Conservation (phyloP, 2,113 vertebrate species). For the Varanus komodoensis region DNA sequence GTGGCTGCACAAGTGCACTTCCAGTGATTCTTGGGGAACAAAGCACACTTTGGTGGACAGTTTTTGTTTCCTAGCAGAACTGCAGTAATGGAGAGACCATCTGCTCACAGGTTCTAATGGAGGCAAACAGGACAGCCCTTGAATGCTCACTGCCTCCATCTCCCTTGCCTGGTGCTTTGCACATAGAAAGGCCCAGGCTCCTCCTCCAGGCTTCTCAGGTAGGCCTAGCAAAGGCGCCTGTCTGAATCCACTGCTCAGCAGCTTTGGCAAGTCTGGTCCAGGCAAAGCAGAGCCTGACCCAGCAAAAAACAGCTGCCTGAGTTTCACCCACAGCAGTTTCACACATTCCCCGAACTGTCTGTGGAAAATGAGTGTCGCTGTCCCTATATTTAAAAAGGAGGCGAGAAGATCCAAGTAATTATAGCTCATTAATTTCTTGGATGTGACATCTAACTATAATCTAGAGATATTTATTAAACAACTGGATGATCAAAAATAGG, state of each 20-base stretch:
- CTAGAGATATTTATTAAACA: neutral
- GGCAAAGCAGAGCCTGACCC: too few relatives aligned
- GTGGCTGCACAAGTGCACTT: too few relatives aligned
- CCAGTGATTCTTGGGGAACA: too few relatives aligned
- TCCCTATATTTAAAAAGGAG: neutral
- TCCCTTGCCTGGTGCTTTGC: neutral
- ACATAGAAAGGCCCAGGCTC: too few relatives aligned
- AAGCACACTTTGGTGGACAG: too few relatives aligned
- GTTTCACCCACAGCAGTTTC: neutral
- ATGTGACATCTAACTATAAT: neutral
- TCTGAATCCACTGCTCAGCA: too few relatives aligned
- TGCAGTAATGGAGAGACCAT: too few relatives aligned
- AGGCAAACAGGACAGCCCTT: neutral
- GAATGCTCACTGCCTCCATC: neutral
- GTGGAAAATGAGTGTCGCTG: neutral
- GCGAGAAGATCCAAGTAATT: neutral
- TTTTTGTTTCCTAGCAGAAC: too few relatives aligned
- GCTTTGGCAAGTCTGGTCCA: too few relatives aligned
- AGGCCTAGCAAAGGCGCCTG: too few relatives aligned
- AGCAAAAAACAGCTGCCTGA: too few relatives aligned
- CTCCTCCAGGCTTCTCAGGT: too few relatives aligned
- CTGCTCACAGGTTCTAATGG: neutral
- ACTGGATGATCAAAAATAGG: neutral
- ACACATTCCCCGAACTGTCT: neutral
- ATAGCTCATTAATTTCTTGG: neutral